Conservation (phyloP, 2,113 vertebrate genomes). For the Miniopterus natalensis region DNA sequence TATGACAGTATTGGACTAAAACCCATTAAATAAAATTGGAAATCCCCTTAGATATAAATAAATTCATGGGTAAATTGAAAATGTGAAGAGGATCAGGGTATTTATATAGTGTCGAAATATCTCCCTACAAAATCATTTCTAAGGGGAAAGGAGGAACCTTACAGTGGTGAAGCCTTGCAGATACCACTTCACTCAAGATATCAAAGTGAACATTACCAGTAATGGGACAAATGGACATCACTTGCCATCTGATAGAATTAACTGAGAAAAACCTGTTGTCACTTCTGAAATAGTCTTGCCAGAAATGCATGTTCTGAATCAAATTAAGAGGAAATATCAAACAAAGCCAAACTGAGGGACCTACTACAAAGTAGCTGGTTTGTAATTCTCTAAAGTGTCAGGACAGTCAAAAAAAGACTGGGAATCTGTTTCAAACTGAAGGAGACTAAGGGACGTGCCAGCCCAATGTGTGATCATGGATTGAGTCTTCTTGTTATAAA, state of each 20-base stretch:
- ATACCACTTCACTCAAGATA: not conserved
- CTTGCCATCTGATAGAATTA: not conserved
- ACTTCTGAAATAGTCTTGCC: not conserved
- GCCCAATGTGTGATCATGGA: not conserved
- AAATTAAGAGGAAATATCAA: not conserved
- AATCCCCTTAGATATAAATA: not conserved
- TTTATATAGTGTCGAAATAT: not conserved
- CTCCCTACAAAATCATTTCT: constrained; percentile 5
- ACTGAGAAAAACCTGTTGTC: not conserved
- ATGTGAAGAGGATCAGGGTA: not conserved
- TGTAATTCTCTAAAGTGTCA: not conserved
- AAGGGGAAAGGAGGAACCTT: not conserved
- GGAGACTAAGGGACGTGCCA: not conserved
- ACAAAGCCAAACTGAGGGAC: not conserved
- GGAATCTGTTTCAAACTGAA: not conserved
- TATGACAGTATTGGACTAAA: not conserved
- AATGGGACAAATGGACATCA: not conserved
- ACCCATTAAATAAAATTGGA: not conserved
- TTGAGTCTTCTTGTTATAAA: not conserved
- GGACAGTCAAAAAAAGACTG: not conserved
- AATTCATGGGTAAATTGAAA: not conserved
- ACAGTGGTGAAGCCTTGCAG: not conserved
- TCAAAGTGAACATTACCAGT: not conserved
- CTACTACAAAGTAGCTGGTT: not conserved
- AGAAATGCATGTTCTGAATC: constrained; percentile 12